A percentile compares a stretch with the other conserved stretches of the same genome.
Conservation (phyloP, 2,797 vertebrate genomes). For the Novumbra hubbsi region DNA sequence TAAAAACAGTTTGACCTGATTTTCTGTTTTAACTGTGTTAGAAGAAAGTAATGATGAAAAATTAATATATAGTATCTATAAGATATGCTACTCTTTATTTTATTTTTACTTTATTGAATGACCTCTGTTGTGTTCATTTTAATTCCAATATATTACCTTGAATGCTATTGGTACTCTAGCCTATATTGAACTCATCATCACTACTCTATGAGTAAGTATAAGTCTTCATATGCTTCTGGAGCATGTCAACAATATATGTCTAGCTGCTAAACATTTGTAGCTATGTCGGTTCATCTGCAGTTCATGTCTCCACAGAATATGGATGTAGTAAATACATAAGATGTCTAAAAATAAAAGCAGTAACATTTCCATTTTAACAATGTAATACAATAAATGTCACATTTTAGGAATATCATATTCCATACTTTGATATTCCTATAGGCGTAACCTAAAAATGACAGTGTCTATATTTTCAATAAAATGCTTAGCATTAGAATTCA, state of each 20-base stretch:
- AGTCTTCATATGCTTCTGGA: not conserved
- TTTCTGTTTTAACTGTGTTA: not conserved
- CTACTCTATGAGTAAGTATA: not conserved
- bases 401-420: not conserved
- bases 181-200: not conserved
- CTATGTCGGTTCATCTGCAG: not conserved
- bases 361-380: not conserved
- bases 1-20: not conserved
- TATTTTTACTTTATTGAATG: no score
- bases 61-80: not conserved
- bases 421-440: not conserved
- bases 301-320: not conserved
- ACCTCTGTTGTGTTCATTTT: not conserved
- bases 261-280: not conserved
- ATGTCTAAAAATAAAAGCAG: not conserved
- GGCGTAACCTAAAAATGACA: not conserved
- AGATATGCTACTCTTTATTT: not conserved
- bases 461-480: no score
- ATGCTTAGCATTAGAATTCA: not conserved
- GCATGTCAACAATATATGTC: not conserved
- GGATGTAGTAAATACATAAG: not conserved
- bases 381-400: not conserved
- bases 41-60: not conserved
- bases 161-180: not conserved
- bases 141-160: not conserved